Evolutionary conservation across 2,113 vertebrate species (phyloP).

Genomic region (Pachypanchax playfairii): DNA sequence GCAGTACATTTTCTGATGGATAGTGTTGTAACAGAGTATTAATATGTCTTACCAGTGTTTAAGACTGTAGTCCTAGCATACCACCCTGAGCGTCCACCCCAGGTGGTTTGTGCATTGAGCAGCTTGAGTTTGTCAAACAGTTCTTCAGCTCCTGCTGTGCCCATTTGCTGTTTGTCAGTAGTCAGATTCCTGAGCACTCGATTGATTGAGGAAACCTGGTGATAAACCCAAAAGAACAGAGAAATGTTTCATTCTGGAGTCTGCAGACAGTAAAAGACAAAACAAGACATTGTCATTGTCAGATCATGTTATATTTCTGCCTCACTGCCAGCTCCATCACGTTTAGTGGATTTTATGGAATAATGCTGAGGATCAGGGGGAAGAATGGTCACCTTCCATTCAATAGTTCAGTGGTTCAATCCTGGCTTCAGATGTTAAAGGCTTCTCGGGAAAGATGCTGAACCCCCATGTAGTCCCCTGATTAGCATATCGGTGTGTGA

Average conservation of each 20-base stretch:
- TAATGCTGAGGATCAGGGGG: no score
- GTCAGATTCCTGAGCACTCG: conserved; percentile 98
- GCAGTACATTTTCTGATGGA: neutral
- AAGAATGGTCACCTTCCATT: no score
- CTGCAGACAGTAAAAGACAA: neutral
- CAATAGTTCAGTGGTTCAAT: no score
- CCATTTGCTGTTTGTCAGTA: conserved; percentile 99
- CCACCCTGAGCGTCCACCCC: conserved; percentile 95
- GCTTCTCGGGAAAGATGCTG: no score
- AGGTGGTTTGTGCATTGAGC: conserved; percentile 93
- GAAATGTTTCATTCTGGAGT: neutral
- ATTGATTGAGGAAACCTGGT: conserved; percentile 98
- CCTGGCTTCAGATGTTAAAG: no score
- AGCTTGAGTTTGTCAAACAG: conserved; percentile 99
- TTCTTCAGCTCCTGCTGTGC: conserved; percentile 92
- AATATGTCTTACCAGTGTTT: conserved; percentile 84
- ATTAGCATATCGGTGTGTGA: no score
- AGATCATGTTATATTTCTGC: no score
- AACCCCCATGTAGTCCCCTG: no score
- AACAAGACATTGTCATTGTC: no score
- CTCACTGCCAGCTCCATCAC: no score
- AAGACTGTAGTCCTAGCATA: conserved; percentile 91
- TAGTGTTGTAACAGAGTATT: neutral
- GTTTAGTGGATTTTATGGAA: no score
- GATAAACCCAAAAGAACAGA: conserved; percentile 44